Conservation (phyloP, 1,140 invertebrate genomes). For the Dreissena rostriformis region DNA sequence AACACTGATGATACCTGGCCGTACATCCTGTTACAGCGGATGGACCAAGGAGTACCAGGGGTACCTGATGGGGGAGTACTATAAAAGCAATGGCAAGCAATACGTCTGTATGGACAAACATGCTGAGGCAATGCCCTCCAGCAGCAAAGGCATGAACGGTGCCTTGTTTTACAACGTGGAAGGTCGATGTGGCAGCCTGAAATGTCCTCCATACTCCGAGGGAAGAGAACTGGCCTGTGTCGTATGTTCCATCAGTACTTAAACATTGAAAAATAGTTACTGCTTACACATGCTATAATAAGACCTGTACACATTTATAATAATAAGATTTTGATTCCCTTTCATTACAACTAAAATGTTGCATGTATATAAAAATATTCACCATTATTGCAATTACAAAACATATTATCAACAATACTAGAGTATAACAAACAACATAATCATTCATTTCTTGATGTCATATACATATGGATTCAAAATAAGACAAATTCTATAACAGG, state of each 20-base stretch:
- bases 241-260: not conserved
- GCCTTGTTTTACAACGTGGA: not conserved
- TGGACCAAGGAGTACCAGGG: slow-evolving; percentile 3
- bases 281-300: too few relatives aligned
- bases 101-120: not conserved
- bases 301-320: too few relatives aligned
- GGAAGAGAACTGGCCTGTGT: slow-evolving; percentile 5
- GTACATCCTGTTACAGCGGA: not conserved
- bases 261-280: too few relatives aligned
- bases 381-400: too few relatives aligned
- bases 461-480: too few relatives aligned
- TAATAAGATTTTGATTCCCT: too few relatives aligned
- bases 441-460: too few relatives aligned
- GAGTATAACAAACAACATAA: too few relatives aligned
- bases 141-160: not conserved
- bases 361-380: too few relatives aligned
- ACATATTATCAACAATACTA: too few relatives aligned
- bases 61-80: not conserved
- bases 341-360: too few relatives aligned
- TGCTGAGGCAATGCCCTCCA: not conserved
- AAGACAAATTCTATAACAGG: too few relatives aligned
- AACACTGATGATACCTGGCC: not conserved
- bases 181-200: slow-evolving; percentile 4
- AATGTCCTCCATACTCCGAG: not conserved
- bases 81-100: not conserved